Conservation (phyloP, 2,888 invertebrate genomes). For the Torymus texanus region DNA sequence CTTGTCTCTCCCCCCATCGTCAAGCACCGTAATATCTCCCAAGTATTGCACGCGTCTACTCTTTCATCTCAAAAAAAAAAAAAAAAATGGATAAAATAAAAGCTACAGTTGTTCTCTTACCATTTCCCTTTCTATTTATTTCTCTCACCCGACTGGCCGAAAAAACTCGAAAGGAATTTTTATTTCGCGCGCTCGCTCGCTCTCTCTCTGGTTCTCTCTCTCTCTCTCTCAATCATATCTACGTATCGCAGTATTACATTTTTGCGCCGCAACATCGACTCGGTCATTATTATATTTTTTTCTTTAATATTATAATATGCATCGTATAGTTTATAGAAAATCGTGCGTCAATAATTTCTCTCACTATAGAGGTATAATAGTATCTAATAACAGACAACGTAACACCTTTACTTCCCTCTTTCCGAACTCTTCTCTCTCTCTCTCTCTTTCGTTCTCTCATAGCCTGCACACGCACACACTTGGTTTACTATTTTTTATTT, state of each 20-base stretch:
- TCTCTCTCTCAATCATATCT: too few relatives aligned
- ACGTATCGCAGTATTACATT: slow-evolving; percentile 23
- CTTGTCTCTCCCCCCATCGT: background rate
- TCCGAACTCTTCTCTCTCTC: slow-evolving; percentile 7
- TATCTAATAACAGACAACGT: slow-evolving; percentile 54
- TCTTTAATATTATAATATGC: slow-evolving; percentile 15
- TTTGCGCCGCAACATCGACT: slow-evolving; percentile 37
- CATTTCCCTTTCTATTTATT: background rate
- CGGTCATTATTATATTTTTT: background rate
- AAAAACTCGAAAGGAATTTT: slow-evolving; percentile 31
- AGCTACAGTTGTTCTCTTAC: background rate
- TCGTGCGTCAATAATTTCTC: slow-evolving; percentile 53
- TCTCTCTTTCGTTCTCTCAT: background rate
- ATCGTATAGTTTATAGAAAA: slow-evolving; percentile 54
- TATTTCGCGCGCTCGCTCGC: background rate
- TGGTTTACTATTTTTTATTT: slow-evolving; percentile 11
- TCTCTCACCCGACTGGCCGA: slow-evolving; percentile 16
- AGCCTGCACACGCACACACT: slow-evolving; percentile 29
- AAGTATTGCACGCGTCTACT: slow-evolving; percentile 22
- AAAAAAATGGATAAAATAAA: slow-evolving; percentile 25
- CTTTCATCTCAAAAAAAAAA: background rate
- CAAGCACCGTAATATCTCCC: background rate
- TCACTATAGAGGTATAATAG: slow-evolving; percentile 40
- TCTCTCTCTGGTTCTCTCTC: too few relatives aligned
- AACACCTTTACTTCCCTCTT: slow-evolving; percentile 24